Conservation (phyloP, 2,888 invertebrate species). For the Spatulosminthurus flaviceps region DNA sequence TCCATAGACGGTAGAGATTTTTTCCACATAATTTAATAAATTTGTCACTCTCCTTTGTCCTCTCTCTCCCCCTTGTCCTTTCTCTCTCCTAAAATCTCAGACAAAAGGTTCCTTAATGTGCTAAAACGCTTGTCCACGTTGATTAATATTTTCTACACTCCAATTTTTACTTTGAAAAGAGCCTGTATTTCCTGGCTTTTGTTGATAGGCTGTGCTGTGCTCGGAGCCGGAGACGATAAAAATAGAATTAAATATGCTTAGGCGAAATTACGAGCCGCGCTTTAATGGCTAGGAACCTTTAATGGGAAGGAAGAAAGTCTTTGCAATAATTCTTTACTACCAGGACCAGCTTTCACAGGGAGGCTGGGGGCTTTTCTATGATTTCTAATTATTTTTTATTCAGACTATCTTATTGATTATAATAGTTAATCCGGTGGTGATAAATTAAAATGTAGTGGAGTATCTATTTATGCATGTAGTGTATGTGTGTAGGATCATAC, state of each 20-base stretch:
- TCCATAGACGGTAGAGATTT: not conserved
- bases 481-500: not conserved
- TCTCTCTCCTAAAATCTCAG: not conserved
- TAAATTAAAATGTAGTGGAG: not conserved
- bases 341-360: no score
- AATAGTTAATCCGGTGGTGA: not conserved
- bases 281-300: no score
- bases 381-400: no score
- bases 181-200: no score
- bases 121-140: not conserved
- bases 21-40: constrained; percentile 13
- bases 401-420: not conserved
- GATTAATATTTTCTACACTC: not conserved
- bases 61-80: constrained; percentile 8
- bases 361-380: no score
- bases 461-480: not conserved
- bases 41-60: not conserved
- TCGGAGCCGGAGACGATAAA: no score
- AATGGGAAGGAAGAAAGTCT: no score
- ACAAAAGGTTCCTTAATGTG: not conserved
- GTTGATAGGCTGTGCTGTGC: no score
- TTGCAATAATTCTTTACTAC: no score
- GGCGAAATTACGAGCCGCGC: no score
- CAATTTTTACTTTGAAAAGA: no score
- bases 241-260: no score